A percentile compares a stretch with the other conserved stretches of the same genome.
These are phyloP conservation scores for Syngnathus typhle DNA, from an alignment of 2,113 vertebrate species.

Conservation along the genomic window DNA sequence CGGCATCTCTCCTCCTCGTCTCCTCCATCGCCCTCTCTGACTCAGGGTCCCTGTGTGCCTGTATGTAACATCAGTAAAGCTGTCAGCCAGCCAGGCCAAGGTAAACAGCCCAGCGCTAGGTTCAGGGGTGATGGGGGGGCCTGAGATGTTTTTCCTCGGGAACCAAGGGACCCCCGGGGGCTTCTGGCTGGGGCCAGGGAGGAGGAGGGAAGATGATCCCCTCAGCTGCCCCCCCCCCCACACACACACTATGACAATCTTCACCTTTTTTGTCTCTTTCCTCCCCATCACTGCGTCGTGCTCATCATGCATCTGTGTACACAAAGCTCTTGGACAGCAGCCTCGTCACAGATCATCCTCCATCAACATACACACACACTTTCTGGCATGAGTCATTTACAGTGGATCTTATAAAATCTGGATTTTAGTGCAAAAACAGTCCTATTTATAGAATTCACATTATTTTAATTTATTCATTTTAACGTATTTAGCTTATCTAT, in stretches of 20 bases:
- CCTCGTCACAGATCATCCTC: slow-evolving; percentile 48
- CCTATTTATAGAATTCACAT: neutral
- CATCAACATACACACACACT: slow-evolving; percentile 50
- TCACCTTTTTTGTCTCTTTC: slow-evolving; percentile 26
- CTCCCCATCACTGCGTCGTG: slow-evolving; percentile 13
- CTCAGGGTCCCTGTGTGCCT: slow-evolving; percentile 78
- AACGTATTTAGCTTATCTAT: no score
- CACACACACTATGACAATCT: slow-evolving; percentile 48
- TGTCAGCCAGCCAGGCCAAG: slow-evolving; percentile 94
- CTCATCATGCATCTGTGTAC: slow-evolving; percentile 79
- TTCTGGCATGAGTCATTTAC: slow-evolving; percentile 79
- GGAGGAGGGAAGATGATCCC: slow-evolving; percentile 67
- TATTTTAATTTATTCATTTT: neutral
- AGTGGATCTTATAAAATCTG: neutral
- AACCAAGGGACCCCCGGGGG: slow-evolving; percentile 84
- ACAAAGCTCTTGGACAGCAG: slow-evolving; percentile 74
- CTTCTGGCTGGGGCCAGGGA: slow-evolving; percentile 69
- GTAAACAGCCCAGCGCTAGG: slow-evolving; percentile 93
- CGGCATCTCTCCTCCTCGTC: slow-evolving; percentile 40
- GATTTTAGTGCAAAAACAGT: neutral
- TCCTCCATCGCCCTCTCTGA: slow-evolving; percentile 60
- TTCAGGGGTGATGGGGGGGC: slow-evolving; percentile 95
- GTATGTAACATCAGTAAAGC: slow-evolving; percentile 99
- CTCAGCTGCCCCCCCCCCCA: slow-evolving; percentile 60
- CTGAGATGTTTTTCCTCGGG: slow-evolving; percentile 90